Percentiles rank a stretch among this genome's conserved stretches.
These are phyloP conservation scores for Choreutis nemorana DNA, from an alignment of 2,888 invertebrate species.

Conservation along the genomic window DNA sequence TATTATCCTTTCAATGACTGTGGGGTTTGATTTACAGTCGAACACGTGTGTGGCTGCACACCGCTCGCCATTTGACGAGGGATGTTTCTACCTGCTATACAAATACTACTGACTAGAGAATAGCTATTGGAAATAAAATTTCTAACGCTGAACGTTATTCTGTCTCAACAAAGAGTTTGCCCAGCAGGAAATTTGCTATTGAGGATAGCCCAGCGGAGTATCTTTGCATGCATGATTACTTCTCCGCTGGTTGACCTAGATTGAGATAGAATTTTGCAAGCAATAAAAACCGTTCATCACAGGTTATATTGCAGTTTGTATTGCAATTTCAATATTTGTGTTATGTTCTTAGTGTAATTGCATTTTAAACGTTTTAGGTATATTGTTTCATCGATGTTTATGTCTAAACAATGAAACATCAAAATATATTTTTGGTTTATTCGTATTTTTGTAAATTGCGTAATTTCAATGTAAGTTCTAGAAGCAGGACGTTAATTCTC, in stretches of 20 bases:
- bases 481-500: too few relatives aligned
- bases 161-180: constrained; percentile 44
- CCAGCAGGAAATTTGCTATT: constrained; percentile 37
- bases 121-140: constrained; percentile 19
- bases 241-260: constrained; percentile 7
- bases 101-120: constrained; percentile 23
- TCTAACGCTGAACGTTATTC: constrained; percentile 1
- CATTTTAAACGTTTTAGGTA: too few relatives aligned
- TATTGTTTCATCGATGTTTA: too few relatives aligned
- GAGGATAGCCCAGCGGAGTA: constrained; percentile 23
- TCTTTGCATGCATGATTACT: constrained; percentile 32
- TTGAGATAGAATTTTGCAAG: neutral
- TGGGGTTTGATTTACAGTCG: constrained; percentile 40
- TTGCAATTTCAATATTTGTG: too few relatives aligned
- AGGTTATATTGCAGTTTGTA: too few relatives aligned
- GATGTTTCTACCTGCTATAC: constrained; percentile 51
- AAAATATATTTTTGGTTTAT: too few relatives aligned
- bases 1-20: neutral
- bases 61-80: constrained; percentile 38
- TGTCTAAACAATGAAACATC: too few relatives aligned
- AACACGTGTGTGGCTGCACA: constrained; percentile 35
- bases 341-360: too few relatives aligned
- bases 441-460: too few relatives aligned
- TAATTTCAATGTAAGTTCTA: too few relatives aligned
- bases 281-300: too few relatives aligned